Evolutionary conservation across 2,797 vertebrate genomes (phyloP).

Genomic region (Dendrocincla fuliginosa): DNA sequence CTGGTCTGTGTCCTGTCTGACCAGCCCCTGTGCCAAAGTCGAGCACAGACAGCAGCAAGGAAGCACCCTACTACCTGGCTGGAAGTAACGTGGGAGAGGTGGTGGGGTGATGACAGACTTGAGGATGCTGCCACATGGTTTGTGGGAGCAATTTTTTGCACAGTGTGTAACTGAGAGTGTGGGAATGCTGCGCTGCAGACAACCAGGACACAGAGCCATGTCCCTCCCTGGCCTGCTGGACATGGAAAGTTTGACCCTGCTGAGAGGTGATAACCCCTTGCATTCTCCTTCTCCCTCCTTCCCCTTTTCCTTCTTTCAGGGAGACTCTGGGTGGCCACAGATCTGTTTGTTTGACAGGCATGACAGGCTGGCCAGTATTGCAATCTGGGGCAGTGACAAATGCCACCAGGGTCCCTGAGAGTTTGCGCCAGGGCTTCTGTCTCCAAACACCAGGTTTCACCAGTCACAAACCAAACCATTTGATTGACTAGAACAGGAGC

Average conservation of each 20-base stretch:
- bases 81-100: not conserved
- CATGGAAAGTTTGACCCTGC: not conserved
- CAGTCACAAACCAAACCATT: not conserved
- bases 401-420: not conserved
- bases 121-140: not conserved
- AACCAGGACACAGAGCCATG: not conserved
- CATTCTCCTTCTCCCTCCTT: not conserved
- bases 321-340: not conserved
- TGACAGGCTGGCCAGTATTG: not conserved
- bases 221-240: not conserved
- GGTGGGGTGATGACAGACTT: not conserved
- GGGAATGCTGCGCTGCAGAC: not conserved
- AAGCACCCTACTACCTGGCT: not conserved
- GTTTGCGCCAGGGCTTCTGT: not conserved
- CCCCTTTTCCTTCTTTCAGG: not conserved
- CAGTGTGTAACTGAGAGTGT: not conserved
- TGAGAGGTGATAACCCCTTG: not conserved
- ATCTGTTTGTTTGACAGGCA: not conserved
- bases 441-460: not conserved
- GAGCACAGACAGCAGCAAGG: no score
- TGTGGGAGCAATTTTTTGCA: not conserved
- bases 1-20: not conserved
- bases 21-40: not conserved
- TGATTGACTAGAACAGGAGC: not conserved
- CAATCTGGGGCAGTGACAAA: not conserved